Evolutionary conservation across 2,888 invertebrate species (phyloP), one percentile per base, ranked within the genome.

Genomic region (Nomada fabriciana): DNA sequence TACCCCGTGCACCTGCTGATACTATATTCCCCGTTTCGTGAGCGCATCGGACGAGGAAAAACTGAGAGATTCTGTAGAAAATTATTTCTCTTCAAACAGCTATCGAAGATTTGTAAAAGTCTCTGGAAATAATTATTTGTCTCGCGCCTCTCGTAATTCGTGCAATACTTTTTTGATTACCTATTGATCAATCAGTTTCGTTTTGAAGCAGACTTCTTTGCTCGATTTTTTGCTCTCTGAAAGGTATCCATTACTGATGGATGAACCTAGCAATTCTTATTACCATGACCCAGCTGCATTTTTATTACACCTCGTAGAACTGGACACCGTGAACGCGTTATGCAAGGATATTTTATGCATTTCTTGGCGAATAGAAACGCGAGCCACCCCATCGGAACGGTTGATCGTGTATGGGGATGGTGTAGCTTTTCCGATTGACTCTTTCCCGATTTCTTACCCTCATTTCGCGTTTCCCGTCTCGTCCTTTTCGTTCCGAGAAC

Each of bases 361-460:
- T 36, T 59, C 42, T 52, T 29, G 18, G 69, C 71, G 64, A 84
- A 60, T 25, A 25, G 70, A 70, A 67, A 74, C 57, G 63, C 69
- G 64, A 65, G 70, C 25, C 59, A 20, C 65, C 43, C 47, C 60
- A 20, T 76, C 59, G 52, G 42, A 61, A 23, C 42, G 57, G 73
- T 72, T 63, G 64, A 80, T 76, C 71, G 68, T 73, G 55, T 25
- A 50, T 53, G 29, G 50, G 65, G 64, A 10, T 50, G 72, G 69
- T 65, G 71, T 53, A 60, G n/a, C 71, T 52, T 76, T 71, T 77
- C 64, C 83, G 76, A 82, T 85, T 65, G 73, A 74, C 70, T 75
- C 60, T 29, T 47, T 74, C 73, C 72, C 76, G 57, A 36, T 76
- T 73, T 70, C 73, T n/a, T 50, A 64, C 47, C 59, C 83, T 83